Percentiles rank a stretch among this genome's conserved stretches.
Conservation (phyloP, 2,888 invertebrate species). For the Strigamia crassipes region DNA sequence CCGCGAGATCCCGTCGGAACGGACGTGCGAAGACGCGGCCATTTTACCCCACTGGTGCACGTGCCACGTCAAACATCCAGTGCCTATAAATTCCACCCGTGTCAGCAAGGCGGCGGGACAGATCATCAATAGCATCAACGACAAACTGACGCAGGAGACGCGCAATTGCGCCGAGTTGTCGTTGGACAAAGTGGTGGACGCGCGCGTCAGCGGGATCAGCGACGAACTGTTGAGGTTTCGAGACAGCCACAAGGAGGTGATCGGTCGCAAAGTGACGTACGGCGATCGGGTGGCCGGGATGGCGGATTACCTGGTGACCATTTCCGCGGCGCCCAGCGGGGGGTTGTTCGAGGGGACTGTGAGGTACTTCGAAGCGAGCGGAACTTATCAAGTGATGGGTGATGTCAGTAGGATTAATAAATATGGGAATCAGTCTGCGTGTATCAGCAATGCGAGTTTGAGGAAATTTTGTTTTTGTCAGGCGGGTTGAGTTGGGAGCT, state of each 20-base stretch:
- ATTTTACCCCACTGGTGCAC: slow-evolving; percentile 88
- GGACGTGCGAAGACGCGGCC: slow-evolving; percentile 77
- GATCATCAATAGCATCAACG: slow-evolving; percentile 4
- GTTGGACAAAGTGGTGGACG: slow-evolving; percentile 32
- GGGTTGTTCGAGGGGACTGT: slow-evolving; percentile 45
- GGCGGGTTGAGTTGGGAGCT: too few species aligned
- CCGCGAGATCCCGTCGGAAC: slow-evolving; percentile 69
- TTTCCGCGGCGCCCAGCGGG: slow-evolving; percentile 28
- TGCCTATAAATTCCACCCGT: slow-evolving; percentile 63
- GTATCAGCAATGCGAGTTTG: slow-evolving; percentile 56
- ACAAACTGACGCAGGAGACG: background rate
- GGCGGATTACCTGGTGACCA: slow-evolving; percentile 41
- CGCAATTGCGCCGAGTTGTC: background rate
- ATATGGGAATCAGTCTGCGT: slow-evolving; percentile 59
- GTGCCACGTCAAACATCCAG: slow-evolving; percentile 71
- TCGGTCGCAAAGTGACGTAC: slow-evolving; percentile 43
- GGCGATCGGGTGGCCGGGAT: slow-evolving; percentile 41
- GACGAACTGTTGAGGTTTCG: slow-evolving; percentile 44
- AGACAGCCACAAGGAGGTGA: slow-evolving; percentile 46
- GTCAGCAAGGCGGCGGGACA: slow-evolving; percentile 65
- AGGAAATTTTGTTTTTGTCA: slow-evolving; percentile 59
- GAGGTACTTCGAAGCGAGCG: slow-evolving; percentile 22
- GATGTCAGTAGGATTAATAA: slow-evolving; percentile 62
- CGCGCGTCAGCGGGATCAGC: slow-evolving; percentile 43
- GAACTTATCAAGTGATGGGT: slow-evolving; percentile 61